phyloP scores from a whole-genome alignment of 2,113 vertebrate genomes.

The Nothoprocta pentlandii region DNA sequence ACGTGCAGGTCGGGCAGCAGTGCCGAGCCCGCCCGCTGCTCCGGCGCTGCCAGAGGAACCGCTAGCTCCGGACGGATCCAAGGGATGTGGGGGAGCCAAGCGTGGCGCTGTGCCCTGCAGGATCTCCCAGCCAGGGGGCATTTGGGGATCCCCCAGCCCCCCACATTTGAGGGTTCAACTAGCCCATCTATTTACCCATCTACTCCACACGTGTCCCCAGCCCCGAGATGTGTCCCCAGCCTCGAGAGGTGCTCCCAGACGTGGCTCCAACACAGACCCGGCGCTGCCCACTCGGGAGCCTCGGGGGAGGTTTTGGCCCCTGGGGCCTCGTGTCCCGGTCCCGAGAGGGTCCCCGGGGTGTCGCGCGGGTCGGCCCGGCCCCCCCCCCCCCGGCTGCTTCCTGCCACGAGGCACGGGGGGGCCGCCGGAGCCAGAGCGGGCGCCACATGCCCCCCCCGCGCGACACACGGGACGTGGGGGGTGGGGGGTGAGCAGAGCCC shows the following conservation, averaged over 20 bases:
- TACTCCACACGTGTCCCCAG: not conserved
- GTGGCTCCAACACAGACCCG: not conserved
- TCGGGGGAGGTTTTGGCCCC: accelerated
- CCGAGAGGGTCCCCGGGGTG: accelerated
- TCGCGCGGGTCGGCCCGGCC: not conserved
- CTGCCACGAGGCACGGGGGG: slow-evolving; percentile 55
- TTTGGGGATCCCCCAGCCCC: not conserved
- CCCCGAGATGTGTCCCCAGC: not conserved
- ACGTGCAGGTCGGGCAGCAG: not conserved
- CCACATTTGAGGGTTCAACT: accelerated
- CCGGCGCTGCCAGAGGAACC: not conserved
- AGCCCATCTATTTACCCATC: not conserved
- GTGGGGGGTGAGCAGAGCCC: no score
- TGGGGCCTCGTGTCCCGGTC: not conserved
- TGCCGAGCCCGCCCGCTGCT: accelerated
- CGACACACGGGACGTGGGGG: no score
- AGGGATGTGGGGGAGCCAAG: accelerated
- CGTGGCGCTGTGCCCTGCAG: not conserved
- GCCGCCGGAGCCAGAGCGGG: not conserved
- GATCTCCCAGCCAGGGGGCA: not conserved
- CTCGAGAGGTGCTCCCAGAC: not conserved
- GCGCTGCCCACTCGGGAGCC: accelerated
- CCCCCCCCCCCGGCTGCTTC: slow-evolving; percentile 1
- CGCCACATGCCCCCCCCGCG: no score
- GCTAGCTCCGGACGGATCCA: accelerated